Base-by-base conservation (phyloP, 2,113 vertebrate species). In the Ophiodon elongatus region DNA sequence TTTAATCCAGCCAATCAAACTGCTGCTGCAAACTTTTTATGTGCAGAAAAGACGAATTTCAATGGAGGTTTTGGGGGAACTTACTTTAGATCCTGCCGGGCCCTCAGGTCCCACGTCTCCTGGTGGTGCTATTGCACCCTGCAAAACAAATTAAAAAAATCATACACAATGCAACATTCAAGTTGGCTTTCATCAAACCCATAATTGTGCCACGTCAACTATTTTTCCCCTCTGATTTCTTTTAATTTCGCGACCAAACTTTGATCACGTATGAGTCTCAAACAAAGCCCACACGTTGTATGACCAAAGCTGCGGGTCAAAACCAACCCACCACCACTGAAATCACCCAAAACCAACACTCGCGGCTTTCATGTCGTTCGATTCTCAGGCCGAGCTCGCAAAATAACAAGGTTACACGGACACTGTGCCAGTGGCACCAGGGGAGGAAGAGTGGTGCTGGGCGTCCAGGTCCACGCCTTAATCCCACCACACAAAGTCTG, bases 71-170 rank as follows among this genome's bases (percentile, higher is more conserved):
- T 87, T 45, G 3, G 15, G 27, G 21, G 50, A 45, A 76, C 88
- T 82, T 93, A 95, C 95, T 91, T 95, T 95, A 5, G 91, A n/a
- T 85, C 95, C 95, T 1, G 71, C 2, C 35, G 83, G 84, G 21
- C 95, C 95, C 77, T 95, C 94, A 0, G 89, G 79, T 41, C 95
- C 95, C 7, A 83, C 19, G 25, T 96, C 95, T 74, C 95, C 95
- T 2, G 62, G 45, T 66, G 75, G 89, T 77, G 95, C 95, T 10
- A 57, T 13, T 0, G 7, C 56, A 41, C 94, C 94, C 95, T 92
- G 85, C 17, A 88, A 86, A 79, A 69, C n/a, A 84, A 60, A 82
- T 11, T 11, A 21, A 21, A 35, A 70, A 11, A 8, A 15, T 14
- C 19, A 25, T 4, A 63, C 1, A 74, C 5, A 45, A n/a, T 67